phyloP scores from a whole-genome alignment of 2,113 vertebrate species.

The Cololabis saira region DNA sequence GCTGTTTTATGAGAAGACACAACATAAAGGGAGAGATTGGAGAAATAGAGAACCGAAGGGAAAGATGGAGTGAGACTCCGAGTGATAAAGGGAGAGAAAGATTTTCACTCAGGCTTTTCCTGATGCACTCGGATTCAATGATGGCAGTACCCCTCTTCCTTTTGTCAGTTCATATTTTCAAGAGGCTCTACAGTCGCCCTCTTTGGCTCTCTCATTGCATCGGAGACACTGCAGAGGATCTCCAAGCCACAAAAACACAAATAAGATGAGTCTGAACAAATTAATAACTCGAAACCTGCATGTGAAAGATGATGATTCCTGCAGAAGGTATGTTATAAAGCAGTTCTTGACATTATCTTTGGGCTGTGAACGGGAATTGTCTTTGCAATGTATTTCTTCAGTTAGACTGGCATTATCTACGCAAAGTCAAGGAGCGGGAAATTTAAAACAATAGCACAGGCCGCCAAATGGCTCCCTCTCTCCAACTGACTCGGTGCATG shows the following conservation, averaged over 20 bases:
- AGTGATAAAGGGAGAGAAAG: constrained; percentile 56
- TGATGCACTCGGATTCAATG: constrained; percentile 64
- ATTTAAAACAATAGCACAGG: constrained; percentile 53
- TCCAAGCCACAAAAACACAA: constrained; percentile 37
- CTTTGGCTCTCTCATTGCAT: constrained; percentile 55
- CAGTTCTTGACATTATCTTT: constrained; percentile 33
- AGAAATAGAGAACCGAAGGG: constrained; percentile 38
- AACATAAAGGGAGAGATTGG: constrained; percentile 33
- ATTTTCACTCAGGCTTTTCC: constrained; percentile 70
- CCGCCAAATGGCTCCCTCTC: constrained; percentile 32
- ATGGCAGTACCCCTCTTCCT: constrained; percentile 62
- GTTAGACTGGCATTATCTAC: constrained; percentile 35
- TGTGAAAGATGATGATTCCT: constrained; percentile 12
- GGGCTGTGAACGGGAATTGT: constrained; percentile 35
- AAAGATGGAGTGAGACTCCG: constrained; percentile 50
- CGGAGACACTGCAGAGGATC: constrained; percentile 40
- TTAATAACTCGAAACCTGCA: constrained; percentile 19
- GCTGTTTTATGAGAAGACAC: constrained; percentile 61
- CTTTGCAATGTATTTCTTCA: constrained; percentile 38
- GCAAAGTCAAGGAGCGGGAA: constrained; percentile 53
- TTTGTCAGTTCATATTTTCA: constrained; percentile 77
- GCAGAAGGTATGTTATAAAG: constrained; percentile 1
- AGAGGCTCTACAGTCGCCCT: constrained; percentile 73
- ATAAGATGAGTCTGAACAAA: constrained; percentile 45
- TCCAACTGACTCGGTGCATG: constrained; percentile 38